Conservation (phyloP, 2,888 invertebrate species). For the Lutraria lutraria region DNA sequence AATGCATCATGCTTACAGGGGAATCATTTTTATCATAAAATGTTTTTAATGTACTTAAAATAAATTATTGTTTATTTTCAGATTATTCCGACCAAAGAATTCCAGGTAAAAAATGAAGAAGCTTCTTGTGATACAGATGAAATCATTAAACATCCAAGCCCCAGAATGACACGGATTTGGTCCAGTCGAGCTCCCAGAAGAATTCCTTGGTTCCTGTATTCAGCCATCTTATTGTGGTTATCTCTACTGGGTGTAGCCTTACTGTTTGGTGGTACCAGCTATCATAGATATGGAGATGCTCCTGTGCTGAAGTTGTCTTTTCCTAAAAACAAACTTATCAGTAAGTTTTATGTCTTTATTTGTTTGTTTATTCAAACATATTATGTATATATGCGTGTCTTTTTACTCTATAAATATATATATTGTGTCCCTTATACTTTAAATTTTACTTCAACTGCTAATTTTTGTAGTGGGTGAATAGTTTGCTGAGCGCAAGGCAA, state of each 20-base stretch:
- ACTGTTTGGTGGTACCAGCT: neutral
- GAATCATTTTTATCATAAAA: too few relatives aligned
- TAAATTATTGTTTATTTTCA: neutral
- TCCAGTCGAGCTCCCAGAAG: constrained; percentile 23
- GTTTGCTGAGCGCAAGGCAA: too few relatives aligned
- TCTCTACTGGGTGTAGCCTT: constrained; percentile 21
- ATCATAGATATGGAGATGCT: neutral
- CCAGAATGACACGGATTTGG: constrained; percentile 29
- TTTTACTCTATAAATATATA: too few relatives aligned
- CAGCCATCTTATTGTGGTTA: constrained; percentile 17
- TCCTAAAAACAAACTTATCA: constrained; percentile 49
- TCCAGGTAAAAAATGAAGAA: constrained; percentile 27
- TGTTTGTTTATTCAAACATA: too few relatives aligned
- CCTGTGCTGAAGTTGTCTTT: constrained; percentile 46
- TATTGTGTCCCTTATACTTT: too few relatives aligned
- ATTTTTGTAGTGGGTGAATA: too few relatives aligned
- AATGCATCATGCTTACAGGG: too few relatives aligned
- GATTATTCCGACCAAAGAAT: constrained; percentile 20
- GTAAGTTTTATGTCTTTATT: constrained; percentile 31
- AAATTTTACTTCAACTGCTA: too few relatives aligned
- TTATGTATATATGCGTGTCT: too few relatives aligned
- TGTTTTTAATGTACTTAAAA: neutral
- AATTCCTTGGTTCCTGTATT: constrained; percentile 28
- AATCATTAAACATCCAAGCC: neutral
- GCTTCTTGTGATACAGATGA: constrained; percentile 25